These are phyloP conservation scores for Rissa tridactyla DNA, from an alignment of 2,113 vertebrate species.

Conservation along the genomic window DNA sequence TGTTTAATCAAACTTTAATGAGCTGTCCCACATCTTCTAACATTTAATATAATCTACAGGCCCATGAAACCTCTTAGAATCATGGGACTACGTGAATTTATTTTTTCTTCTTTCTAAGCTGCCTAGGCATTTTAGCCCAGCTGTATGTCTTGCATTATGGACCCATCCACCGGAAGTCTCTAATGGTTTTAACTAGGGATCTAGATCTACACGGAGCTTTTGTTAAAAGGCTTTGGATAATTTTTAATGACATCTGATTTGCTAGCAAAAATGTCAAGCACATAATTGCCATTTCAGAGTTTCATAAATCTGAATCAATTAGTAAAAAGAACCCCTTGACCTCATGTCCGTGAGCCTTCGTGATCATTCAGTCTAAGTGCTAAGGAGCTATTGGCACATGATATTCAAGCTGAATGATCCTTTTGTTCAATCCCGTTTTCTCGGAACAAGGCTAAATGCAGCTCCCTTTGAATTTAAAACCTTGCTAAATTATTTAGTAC, in stretches of 20 bases:
- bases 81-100: background rate
- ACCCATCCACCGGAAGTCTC: background rate
- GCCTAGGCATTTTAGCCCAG: background rate
- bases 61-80: background rate
- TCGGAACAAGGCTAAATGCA: constrained; percentile 32
- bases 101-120: background rate
- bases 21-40: background rate
- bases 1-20: background rate
- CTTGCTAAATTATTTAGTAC: constrained; percentile 66
- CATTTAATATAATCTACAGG: background rate
- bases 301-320: constrained; percentile 61
- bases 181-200: background rate
- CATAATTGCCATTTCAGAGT: constrained; percentile 57
- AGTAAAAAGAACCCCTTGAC: constrained; percentile 46
- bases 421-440: constrained; percentile 21
- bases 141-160: background rate
- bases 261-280: constrained; percentile 56
- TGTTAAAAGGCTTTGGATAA: constrained; percentile 8
- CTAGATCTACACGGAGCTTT: background rate
- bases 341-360: constrained; percentile 3
- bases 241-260: constrained; percentile 42
- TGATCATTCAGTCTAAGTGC: constrained; percentile 31
- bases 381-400: constrained; percentile 19
- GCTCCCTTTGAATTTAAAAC: constrained; percentile 64
- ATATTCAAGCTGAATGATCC: constrained; percentile 34